Base-by-base conservation (phyloP, 1,140 invertebrate species). In the Panagrolaimus sp. region DNA sequence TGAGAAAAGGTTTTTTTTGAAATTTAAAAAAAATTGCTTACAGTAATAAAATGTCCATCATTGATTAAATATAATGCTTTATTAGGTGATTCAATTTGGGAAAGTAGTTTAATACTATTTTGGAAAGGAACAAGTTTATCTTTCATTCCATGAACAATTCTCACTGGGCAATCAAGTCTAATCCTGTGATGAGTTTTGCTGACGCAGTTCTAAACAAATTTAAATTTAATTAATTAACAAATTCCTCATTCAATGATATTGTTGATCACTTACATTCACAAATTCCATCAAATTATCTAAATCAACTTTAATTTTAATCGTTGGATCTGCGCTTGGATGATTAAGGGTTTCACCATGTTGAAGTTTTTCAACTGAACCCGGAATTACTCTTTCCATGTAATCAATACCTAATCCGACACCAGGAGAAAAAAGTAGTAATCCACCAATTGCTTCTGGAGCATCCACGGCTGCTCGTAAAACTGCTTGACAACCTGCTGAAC, bases 91-190 rank as follows among this genome's bases (percentile, higher is more conserved):
- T 67, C 32, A 17, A 67, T 28, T 26, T 48, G 45, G 0, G 44
- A 17, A 45, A 67, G 43, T 28, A 67, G 46, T 26, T 67, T 55
- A 15, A 67, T 10, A 52, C 66, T 67, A 44, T 67, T 67, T 24
- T 47, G n/a, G 38, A 47, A 67, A 2, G 66, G 66, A 17, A 67
- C 66, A 32, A 67, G 47, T 44, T 72, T 72, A 58, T 72, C 71
- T 10, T 72, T 45, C n/a, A 72, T 24, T 38, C 71, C 71, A 46
- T 72, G 71, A 12, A 72, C 71, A 62, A 72, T 72, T 44, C 71
- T 58, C 21, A 72, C 62, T 17, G 71, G 71, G 46, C 63, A 72
- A 48, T 69, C 24, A 38, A 72, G 10, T 17, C 24, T 8, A 8
- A 64, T 43, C 26, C 28, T 28, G 21, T 47, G n/a, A 14, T 26